Base-by-base conservation (phyloP, 2,113 vertebrate species). In the Chinchilla lanigera region DNA sequence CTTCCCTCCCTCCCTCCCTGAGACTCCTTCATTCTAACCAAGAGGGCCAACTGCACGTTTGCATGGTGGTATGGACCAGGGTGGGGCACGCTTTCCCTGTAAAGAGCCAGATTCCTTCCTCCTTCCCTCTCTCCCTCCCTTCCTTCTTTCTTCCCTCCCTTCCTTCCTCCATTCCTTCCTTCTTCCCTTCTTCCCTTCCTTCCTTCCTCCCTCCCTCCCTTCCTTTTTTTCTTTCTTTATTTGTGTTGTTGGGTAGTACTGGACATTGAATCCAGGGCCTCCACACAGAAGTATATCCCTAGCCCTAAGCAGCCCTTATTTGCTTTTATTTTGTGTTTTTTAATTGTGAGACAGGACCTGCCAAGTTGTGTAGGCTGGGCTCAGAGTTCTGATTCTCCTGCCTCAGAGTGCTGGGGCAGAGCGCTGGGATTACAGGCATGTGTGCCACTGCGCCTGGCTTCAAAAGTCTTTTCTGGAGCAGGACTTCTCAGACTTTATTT, bases 21-120 rank as follows among this genome's bases (percentile, higher is more conserved):
- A 0, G 13, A 28, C 3, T 44, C 50, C 58, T 94, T 73, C 41
- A 71, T 93, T 90, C 63, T 88, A 95, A 83, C 33, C 33, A 73
- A n/a, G 35, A 89, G 19, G 75, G 50, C 24, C 67, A 52, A 44
- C 84, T 92, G 58, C 94, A 95, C 84, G 96, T 35, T 78, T 19
- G 19, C 20, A 30, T 0, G 52, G 50, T 2, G 16, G 30, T 50
- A 56, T 7, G 80, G 82, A 28, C 12, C 80, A 78, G 56, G 30
- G 69, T 41, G 12, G 1, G 8, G 24, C 54, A 24, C 69, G 33
- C 11, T 41, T 63, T 61, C 82, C 93, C 81, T 71, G 7, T 33
- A 28, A 84, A 33, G 2, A 63, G 54, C 4, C 41, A 83, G 84
- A 56, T 12, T 54, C 11, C 52, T 12, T 54, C n/a, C n/a, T 54